Conservation (phyloP, 2,113 vertebrate species). For the Cebus imitator region DNA sequence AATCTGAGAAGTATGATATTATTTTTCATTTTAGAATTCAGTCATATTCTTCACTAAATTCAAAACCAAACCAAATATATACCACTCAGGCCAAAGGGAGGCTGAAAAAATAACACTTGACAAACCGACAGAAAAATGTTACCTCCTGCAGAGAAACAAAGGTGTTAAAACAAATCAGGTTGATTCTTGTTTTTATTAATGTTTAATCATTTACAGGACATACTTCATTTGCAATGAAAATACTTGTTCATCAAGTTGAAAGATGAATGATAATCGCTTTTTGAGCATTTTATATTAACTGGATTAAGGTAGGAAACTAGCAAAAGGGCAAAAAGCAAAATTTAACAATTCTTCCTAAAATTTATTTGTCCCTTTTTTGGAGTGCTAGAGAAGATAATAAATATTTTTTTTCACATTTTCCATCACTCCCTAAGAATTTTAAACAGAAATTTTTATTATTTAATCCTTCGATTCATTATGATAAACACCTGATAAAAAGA, state of each 20-base stretch:
- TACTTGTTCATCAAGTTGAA: slow-evolving; percentile 66
- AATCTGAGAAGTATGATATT: background rate
- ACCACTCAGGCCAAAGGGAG: background rate
- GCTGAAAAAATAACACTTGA: slow-evolving; percentile 39
- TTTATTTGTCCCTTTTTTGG: slow-evolving; percentile 20
- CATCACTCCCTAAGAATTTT: background rate
- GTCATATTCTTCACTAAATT: slow-evolving; percentile 30
- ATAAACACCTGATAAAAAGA: slow-evolving; percentile 54
- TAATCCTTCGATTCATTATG: slow-evolving; percentile 26
- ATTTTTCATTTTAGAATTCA: slow-evolving; percentile 42
- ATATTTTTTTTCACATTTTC: too few relatives aligned
- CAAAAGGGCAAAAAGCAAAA: slow-evolving; percentile 53
- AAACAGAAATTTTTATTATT: slow-evolving; percentile 10
- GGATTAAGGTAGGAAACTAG: background rate
- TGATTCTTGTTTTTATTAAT: slow-evolving; percentile 70
- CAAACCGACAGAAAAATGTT: slow-evolving; percentile 55
- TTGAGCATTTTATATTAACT: slow-evolving; percentile 61
- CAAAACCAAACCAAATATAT: slow-evolving; percentile 50
- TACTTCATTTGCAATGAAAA: slow-evolving; percentile 72
- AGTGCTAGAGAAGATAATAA: background rate
- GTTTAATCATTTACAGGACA: slow-evolving; percentile 79
- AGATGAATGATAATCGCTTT: slow-evolving; percentile 65
- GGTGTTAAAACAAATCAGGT: slow-evolving; percentile 58
- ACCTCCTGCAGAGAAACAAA: slow-evolving; percentile 67
- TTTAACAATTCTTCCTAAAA: slow-evolving; percentile 33